Conservation (phyloP, 2,888 invertebrate genomes). For the Folsomia manolachei region DNA sequence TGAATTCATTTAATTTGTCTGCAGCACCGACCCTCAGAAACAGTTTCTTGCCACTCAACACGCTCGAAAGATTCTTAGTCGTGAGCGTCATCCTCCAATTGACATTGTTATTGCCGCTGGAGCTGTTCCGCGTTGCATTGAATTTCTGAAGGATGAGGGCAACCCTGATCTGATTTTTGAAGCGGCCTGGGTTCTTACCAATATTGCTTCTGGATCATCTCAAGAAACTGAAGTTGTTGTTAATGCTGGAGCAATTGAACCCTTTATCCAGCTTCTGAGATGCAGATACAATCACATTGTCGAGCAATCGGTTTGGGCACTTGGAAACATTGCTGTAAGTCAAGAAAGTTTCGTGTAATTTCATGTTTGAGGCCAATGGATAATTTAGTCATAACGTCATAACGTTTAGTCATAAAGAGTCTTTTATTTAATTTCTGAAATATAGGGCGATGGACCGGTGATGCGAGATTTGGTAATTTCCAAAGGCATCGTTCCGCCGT, state of each 20-base stretch:
- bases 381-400: neutral
- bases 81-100: slow-evolving; percentile 88
- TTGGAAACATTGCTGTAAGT: slow-evolving; percentile 83
- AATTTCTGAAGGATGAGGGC: slow-evolving; percentile 61
- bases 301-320: slow-evolving; percentile 94
- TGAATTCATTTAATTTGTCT: slow-evolving; percentile 1
- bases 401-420: neutral
- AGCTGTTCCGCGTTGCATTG: slow-evolving; percentile 76
- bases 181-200: slow-evolving; percentile 95
- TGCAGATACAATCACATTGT: slow-evolving; percentile 69
- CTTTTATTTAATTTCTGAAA: slow-evolving; percentile 1
- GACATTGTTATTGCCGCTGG: slow-evolving; percentile 78
- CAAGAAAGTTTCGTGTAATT: neutral
- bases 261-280: slow-evolving; percentile 69
- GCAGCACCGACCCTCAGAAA: slow-evolving; percentile 27
- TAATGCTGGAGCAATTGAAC: slow-evolving; percentile 78
- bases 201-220: slow-evolving; percentile 91
- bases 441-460: slow-evolving; percentile 70
- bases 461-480: slow-evolving; percentile 78
- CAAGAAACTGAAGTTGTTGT: slow-evolving; percentile 87
- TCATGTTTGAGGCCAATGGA: too few species aligned
- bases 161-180: slow-evolving; percentile 84
- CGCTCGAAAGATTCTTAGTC: slow-evolving; percentile 81
- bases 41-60: slow-evolving; percentile 66
- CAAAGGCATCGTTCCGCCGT: slow-evolving; percentile 67